Percentiles rank a stretch among this genome's conserved stretches.
Conservation (phyloP, 2,888 invertebrate species). For the Notodromas monacha region DNA sequence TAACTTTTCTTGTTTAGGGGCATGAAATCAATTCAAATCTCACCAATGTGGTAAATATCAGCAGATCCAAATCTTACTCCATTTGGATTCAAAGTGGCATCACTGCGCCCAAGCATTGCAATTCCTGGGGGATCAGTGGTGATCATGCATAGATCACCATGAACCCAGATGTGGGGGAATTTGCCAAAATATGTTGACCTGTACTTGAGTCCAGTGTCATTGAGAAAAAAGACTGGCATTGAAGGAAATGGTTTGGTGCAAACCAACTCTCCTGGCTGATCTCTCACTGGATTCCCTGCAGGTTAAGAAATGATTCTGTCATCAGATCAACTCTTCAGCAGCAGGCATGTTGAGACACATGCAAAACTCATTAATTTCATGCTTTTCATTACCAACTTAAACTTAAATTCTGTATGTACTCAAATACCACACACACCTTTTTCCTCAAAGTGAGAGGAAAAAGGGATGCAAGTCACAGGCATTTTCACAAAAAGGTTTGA, state of each 20-base stretch:
- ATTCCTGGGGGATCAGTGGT: slow-evolving; percentile 21
- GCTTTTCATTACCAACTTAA: too few relatives aligned
- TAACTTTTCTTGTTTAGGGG: slow-evolving; percentile 6
- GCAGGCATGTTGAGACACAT: too few relatives aligned
- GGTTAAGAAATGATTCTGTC: too few relatives aligned
- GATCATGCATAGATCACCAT: slow-evolving; percentile 22
- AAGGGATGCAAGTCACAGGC: too few relatives aligned
- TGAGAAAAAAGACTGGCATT: slow-evolving; percentile 23
- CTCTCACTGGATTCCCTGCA: slow-evolving; percentile 18
- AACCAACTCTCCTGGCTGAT: slow-evolving; percentile 21
- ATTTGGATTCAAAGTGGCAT: slow-evolving; percentile 23
- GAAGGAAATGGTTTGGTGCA: slow-evolving; percentile 23
- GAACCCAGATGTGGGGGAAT: slow-evolving; percentile 21
- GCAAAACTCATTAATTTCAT: too few relatives aligned
- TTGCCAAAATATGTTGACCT: slow-evolving; percentile 19
- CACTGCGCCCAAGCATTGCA: slow-evolving; percentile 23
- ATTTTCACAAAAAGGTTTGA: too few relatives aligned
- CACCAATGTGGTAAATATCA: slow-evolving; percentile 24
- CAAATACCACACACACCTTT: too few relatives aligned
- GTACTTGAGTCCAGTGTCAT: slow-evolving; percentile 18
- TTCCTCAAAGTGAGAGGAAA: too few relatives aligned
- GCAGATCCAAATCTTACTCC: slow-evolving; percentile 25
- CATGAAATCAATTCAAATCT: slow-evolving; percentile 10
- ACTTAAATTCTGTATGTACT: too few relatives aligned
- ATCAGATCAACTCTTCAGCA: slow-evolving; percentile 6